phyloP scores from a whole-genome alignment of 2,797 vertebrate genomes.

The Sebastes hubbsi region DNA sequence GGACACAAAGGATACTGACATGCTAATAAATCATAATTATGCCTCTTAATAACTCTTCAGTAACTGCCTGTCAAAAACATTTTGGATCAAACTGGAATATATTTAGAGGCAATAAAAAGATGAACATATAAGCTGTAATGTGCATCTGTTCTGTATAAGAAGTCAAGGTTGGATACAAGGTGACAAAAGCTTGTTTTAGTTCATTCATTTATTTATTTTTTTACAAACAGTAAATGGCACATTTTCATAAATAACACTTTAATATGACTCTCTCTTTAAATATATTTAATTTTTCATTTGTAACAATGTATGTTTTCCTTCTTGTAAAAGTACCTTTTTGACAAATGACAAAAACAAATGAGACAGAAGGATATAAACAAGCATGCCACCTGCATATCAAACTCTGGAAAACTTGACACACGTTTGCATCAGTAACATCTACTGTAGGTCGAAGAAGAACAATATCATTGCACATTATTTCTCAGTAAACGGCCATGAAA shows the following conservation, averaged over 20 bases:
- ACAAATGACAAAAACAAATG: slow-evolving; percentile 35
- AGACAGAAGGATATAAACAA: slow-evolving; percentile 54
- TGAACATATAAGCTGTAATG: neutral
- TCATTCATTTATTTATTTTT: slow-evolving; percentile 49
- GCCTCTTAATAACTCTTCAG: slow-evolving; percentile 6
- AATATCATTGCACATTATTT: slow-evolving; percentile 50
- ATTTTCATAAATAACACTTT: slow-evolving; percentile 66
- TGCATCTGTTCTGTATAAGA: neutral
- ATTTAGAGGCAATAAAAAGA: slow-evolving; percentile 24
- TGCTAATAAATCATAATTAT: slow-evolving; percentile 25
- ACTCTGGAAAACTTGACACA: slow-evolving; percentile 46
- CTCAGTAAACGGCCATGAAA: slow-evolving; percentile 29
- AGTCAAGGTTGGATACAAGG: neutral
- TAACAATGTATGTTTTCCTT: slow-evolving; percentile 46
- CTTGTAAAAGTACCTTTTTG: slow-evolving; percentile 53
- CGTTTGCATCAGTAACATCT: slow-evolving; percentile 62
- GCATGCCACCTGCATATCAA: slow-evolving; percentile 69
- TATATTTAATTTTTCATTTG: slow-evolving; percentile 51
- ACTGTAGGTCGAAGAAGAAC: slow-evolving; percentile 35
- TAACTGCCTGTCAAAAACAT: slow-evolving; percentile 12
- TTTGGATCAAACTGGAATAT: slow-evolving; percentile 8
- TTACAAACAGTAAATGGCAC: slow-evolving; percentile 75
- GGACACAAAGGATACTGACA: slow-evolving; percentile 24
- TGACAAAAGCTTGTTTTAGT: neutral
- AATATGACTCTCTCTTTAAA: slow-evolving; percentile 52